Conservation (phyloP, 1,140 invertebrate genomes). For the Drosophila grimshawi region DNA sequence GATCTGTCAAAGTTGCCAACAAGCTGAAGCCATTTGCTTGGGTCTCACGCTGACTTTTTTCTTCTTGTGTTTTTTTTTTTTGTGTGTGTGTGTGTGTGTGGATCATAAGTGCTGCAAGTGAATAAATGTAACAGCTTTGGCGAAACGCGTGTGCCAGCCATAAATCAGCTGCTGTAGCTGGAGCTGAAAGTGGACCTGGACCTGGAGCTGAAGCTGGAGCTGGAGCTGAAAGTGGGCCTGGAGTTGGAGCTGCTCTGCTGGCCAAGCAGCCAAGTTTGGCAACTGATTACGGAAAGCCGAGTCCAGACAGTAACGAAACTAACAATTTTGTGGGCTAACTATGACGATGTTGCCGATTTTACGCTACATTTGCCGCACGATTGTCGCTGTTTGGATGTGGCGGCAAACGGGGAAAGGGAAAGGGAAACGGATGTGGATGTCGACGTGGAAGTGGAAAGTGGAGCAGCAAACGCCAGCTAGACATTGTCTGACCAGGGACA, state of each 20-base stretch:
- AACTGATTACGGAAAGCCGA: constrained; percentile 44
- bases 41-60: too few species aligned
- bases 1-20: constrained; percentile 1
- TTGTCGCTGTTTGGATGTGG: constrained; percentile 44
- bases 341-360: constrained; percentile 66
- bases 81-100: background rate
- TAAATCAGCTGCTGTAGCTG: constrained; percentile 49
- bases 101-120: constrained; percentile 22
- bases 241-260: background rate
- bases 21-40: background rate
- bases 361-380: constrained; percentile 78
- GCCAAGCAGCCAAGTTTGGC: constrained; percentile 17
- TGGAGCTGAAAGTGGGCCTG: background rate
- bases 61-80: background rate
- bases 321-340: constrained; percentile 65
- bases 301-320: constrained; percentile 69
- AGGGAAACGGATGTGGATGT: background rate
- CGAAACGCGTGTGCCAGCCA: constrained; percentile 54
- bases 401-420: background rate
- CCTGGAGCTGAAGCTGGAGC: background rate
- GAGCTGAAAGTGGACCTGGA: background rate
- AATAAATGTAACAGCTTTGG: constrained; percentile 31
- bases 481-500: constrained; percentile 56
- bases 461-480: constrained; percentile 29
- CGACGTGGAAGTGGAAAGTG: constrained; percentile 30